Percentiles rank a stretch among this genome's conserved stretches.
Evolutionary conservation across 2,888 invertebrate species (phyloP).

Genomic region (Calliopum simillimum): DNA sequence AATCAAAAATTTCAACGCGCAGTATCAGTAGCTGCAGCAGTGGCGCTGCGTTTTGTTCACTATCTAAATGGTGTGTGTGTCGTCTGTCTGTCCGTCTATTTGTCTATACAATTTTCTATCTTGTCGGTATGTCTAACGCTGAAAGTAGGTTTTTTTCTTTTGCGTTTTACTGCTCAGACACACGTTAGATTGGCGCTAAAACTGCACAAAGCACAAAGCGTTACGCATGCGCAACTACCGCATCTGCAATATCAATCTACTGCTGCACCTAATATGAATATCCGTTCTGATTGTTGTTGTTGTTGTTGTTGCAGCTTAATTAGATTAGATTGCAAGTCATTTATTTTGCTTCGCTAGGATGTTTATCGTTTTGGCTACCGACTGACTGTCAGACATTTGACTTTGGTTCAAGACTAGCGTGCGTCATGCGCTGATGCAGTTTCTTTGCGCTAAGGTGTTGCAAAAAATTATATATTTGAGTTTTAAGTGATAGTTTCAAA

Average conservation of each 20-base stretch:
- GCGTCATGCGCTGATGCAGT: not conserved
- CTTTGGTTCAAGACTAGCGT: not conserved
- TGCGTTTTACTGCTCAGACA: too few species aligned
- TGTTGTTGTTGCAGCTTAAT: slow-evolving; percentile 24
- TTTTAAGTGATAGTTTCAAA: too few species aligned
- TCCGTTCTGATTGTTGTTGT: slow-evolving; percentile 13
- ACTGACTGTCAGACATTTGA: not conserved
- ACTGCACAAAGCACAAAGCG: too few species aligned
- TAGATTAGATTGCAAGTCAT: slow-evolving; percentile 39
- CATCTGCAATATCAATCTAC: not conserved
- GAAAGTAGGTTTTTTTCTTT: too few species aligned
- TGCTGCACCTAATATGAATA: slow-evolving; percentile 14
- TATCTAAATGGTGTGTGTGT: not conserved
- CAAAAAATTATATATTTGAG: too few species aligned
- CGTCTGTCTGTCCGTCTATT: slow-evolving; percentile 27
- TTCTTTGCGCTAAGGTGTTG: too few species aligned
- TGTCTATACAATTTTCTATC: slow-evolving; percentile 20
- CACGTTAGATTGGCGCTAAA: too few species aligned
- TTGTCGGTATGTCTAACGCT: not conserved
- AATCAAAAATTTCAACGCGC: slow-evolving; percentile 8
- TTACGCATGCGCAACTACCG: too few species aligned
- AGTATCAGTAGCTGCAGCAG: not conserved
- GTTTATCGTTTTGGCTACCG: slow-evolving; percentile 25
- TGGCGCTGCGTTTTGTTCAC: not conserved
- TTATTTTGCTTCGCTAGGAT: slow-evolving; percentile 28